Conservation (phyloP, 2,113 vertebrate genomes). For the Speoplatyrhinus poulsoni region DNA sequence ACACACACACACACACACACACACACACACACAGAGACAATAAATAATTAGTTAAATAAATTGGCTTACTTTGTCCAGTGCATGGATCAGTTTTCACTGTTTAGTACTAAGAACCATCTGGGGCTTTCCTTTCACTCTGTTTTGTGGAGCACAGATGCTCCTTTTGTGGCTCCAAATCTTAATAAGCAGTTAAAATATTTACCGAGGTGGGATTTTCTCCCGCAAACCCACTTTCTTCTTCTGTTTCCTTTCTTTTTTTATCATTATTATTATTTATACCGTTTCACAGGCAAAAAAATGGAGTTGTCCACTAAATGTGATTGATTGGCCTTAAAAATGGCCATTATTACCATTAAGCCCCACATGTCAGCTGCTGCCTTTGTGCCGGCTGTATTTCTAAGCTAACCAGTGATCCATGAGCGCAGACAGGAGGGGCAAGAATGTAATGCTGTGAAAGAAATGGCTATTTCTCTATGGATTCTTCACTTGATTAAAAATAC, state of each 20-base stretch:
- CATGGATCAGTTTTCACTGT: conserved; percentile 76
- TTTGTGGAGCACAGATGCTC: conserved; percentile 90
- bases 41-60: conserved; percentile 73
- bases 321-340: conserved; percentile 99
- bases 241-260: conserved; percentile 74
- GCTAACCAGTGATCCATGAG: conserved; percentile 99
- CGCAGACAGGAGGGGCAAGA: conserved; percentile 92
- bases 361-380: conserved; percentile 95
- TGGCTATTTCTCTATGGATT: conserved; percentile 90
- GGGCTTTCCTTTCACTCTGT: conserved; percentile 81
- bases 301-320: conserved; percentile 99
- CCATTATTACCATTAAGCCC: conserved; percentile 97
- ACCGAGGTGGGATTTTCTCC: conserved; percentile 84
- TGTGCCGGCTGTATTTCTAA: conserved; percentile 96
- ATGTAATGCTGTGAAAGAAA: conserved; percentile 87
- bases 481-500: conserved; percentile 92
- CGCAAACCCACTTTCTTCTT: conserved; percentile 77
- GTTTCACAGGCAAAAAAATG: conserved; percentile 97
- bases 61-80: conserved; percentile 67
- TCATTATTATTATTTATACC: conserved; percentile 98
- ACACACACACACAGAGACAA: conserved; percentile 45
- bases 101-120: conserved; percentile 90
- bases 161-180: conserved; percentile 95
- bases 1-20: conserved; percentile 13
- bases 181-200: conserved; percentile 99